Conservation (phyloP, 2,888 invertebrate genomes). For the Noctua janthina region DNA sequence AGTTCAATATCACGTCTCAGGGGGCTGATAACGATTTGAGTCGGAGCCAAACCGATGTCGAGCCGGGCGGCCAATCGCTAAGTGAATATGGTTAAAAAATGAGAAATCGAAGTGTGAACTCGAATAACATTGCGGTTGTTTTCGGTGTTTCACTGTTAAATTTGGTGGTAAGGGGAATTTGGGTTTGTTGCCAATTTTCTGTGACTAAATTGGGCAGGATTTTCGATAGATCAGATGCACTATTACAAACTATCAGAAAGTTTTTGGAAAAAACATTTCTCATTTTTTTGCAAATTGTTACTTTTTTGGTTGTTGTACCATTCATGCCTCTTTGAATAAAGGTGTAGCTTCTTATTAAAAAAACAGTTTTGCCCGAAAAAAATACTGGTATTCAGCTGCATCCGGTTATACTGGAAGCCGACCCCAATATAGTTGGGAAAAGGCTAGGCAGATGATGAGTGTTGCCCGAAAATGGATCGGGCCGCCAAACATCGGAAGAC, state of each 20-base stretch:
- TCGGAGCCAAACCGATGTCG: constrained; percentile 61
- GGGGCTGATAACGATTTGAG: constrained; percentile 65
- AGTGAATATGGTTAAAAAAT: constrained; percentile 62
- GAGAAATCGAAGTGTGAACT: constrained; percentile 44
- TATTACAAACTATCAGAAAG: background rate
- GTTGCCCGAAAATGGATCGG: too few species aligned
- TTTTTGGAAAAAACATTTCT: background rate
- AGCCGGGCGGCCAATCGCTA: constrained; percentile 54
- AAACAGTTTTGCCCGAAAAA: too few species aligned
- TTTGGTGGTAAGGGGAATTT: background rate
- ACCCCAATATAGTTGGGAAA: too few species aligned
- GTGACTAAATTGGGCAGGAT: background rate
- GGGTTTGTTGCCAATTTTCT: constrained; percentile 16
- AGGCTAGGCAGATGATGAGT: too few species aligned
- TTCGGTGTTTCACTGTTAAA: constrained; percentile 13
- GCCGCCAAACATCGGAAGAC: too few species aligned
- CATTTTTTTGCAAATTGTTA: too few species aligned
- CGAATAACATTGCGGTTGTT: constrained; percentile 38
- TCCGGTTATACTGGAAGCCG: too few species aligned
- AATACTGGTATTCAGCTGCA: too few species aligned
- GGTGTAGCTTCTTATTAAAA: too few species aligned
- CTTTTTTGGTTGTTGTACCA: too few species aligned
- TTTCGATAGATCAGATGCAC: background rate
- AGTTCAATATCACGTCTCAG: constrained; percentile 63
- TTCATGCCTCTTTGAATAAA: too few species aligned